Base-by-base conservation (phyloP, 2,113 vertebrate species). In the Strigops habroptila region DNA sequence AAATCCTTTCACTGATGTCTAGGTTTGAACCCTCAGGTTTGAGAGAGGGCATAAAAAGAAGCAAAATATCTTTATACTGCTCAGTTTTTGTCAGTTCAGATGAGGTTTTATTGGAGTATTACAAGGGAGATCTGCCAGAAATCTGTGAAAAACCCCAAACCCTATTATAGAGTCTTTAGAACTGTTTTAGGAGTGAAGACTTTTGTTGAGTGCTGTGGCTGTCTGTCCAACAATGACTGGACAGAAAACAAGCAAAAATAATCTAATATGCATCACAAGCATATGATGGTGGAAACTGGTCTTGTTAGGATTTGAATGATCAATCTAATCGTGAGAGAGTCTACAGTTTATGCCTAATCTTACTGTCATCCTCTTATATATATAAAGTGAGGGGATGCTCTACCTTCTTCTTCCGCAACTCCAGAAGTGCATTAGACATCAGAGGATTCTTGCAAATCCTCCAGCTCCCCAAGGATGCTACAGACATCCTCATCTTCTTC, bases 401-500 rank as follows among this genome's bases (percentile, higher is more conserved):
- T 78, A 14, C 83, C 88, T 84, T 90, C 93, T 95, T 88, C 75
- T 81, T 92, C 90, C 37, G 41, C 33, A 39, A 80, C 83, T 96
- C 93, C 90, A 92, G 95, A 85, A 86, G 90, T 52, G 69, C 39
- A 59, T 90, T 63, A 89, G 75, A 60, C 82, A 93, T 55, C 88
- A 88, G 93, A 95, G 89, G 67, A 95, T 89, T 93, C 91, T 71
- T 91, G 86, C 16, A 96, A 95, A 95, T 90, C 93, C 89, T 89
- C 86, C 88, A 93, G 82, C 88, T 89, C 84, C 82, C 74, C 82
- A 90, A 86, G 75, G 44, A 86, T 91, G 88, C 88, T 90, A 80
- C 82, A 95, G 82, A 67, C 68, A 96, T 82, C 86, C 83, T 92
- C 90, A 10, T 77, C 91, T 86, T 95, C 81, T 93, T 95, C 94